phyloP scores from a whole-genome alignment of 2,797 vertebrate genomes.

The Myotis daubentonii region DNA sequence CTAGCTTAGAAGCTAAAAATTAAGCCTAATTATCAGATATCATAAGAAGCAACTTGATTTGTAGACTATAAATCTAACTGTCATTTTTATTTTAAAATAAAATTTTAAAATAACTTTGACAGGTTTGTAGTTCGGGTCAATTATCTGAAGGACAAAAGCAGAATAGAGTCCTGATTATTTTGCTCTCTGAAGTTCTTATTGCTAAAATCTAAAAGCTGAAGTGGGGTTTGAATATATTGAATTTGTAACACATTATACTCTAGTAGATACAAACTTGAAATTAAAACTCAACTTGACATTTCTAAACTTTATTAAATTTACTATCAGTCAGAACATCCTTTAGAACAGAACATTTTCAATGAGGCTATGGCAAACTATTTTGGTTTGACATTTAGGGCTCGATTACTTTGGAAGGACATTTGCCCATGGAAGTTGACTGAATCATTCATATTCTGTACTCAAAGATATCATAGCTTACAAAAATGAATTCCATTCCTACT shows the following conservation, averaged over 20 bases:
- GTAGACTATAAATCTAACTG: neutral
- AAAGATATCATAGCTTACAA: constrained; percentile 48
- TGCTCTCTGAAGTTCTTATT: neutral
- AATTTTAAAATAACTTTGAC: constrained; percentile 32
- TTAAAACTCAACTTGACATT: constrained; percentile 77
- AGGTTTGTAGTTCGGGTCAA: constrained; percentile 14
- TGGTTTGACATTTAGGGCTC: constrained; percentile 70
- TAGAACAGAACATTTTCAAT: constrained; percentile 73
- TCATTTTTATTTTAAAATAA: constrained; percentile 38
- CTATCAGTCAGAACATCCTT: constrained; percentile 70
- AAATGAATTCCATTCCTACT: neutral
- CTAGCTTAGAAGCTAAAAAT: neutral
- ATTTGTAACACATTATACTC: constrained; percentile 58
- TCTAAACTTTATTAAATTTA: constrained; percentile 74
- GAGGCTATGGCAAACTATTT: constrained; percentile 63
- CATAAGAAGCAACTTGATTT: neutral
- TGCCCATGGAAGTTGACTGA: neutral
- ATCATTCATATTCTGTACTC: constrained; percentile 49
- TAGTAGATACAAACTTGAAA: constrained; percentile 27
- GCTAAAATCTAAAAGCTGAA: neutral
- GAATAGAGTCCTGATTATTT: neutral
- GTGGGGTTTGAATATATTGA: neutral
- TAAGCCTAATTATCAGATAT: neutral
- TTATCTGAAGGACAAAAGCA: neutral
- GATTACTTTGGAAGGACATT: constrained; percentile 73